Evolutionary conservation across 1,140 invertebrate genomes (phyloP).

Genomic region (Carposina sasakii): DNA sequence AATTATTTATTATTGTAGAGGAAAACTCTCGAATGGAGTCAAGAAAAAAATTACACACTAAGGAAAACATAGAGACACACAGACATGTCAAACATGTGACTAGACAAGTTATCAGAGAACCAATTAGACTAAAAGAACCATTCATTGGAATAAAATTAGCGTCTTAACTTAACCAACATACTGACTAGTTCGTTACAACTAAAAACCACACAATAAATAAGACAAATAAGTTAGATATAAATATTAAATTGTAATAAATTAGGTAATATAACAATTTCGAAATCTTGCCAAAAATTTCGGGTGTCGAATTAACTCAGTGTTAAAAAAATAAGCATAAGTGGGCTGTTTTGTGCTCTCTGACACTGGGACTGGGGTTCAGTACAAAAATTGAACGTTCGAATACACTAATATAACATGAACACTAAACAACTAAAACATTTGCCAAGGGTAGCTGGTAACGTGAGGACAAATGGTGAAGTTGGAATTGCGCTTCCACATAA

Average conservation of each 20-base stretch:
- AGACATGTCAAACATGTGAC: constrained; percentile 43
- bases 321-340: constrained; percentile 34
- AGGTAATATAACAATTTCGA: no score
- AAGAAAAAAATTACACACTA: neutral
- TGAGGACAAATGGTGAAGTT: no score
- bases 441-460: constrained; percentile 40
- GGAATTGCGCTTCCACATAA: no score
- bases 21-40: neutral
- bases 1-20: neutral
- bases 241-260: constrained; percentile 53
- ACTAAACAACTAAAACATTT: constrained; percentile 67
- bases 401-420: constrained; percentile 69
- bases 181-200: no score
- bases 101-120: constrained; percentile 44
- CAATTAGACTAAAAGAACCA: constrained; percentile 44
- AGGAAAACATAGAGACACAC: constrained; percentile 29
- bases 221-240: constrained; percentile 44
- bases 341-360: no score
- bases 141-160: no score
- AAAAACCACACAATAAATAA: constrained; percentile 56
- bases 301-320: no score
- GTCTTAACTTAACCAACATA: no score
- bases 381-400: constrained; percentile 50
- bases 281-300: no score
- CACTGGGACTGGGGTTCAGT: no score